phyloP scores from a whole-genome alignment of 1,140 invertebrate species.

The Euwallacea fornicatus region DNA sequence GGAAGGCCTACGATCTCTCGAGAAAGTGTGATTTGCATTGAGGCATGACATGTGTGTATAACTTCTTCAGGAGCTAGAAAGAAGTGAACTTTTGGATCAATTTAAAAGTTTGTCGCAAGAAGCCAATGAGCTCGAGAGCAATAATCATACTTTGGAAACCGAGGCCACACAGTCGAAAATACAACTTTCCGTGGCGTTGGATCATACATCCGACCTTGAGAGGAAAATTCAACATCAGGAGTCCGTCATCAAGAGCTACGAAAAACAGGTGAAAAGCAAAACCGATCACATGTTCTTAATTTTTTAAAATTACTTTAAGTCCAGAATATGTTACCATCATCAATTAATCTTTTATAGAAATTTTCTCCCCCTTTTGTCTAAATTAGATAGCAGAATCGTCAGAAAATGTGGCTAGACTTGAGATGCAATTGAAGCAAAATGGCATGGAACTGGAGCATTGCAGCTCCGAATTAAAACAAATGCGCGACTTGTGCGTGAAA shows the following conservation, averaged over 20 bases:
- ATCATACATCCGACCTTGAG: conserved; percentile 59
- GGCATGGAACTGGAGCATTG: conserved; percentile 50
- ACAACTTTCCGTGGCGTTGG: conserved; percentile 57
- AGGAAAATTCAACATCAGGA: conserved; percentile 57
- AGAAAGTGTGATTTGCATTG: too few relatives aligned
- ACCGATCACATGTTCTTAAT: background rate
- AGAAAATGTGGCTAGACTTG: conserved; percentile 57
- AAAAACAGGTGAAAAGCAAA: conserved; percentile 52
- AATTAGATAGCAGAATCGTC: conserved; percentile 59
- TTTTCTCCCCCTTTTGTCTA: background rate
- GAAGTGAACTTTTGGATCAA: conserved; percentile 72
- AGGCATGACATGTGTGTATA: background rate
- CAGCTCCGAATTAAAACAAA: conserved; percentile 55
- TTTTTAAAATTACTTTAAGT: conserved; percentile 2
- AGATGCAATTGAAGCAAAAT: conserved; percentile 57
- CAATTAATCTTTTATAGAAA: background rate
- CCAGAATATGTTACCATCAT: too few relatives aligned
- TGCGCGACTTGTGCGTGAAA: conserved; percentile 58
- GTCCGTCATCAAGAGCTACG: conserved; percentile 58
- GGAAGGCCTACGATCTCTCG: too few relatives aligned
- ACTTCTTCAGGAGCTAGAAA: conserved; percentile 63
- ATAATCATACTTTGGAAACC: conserved; percentile 70
- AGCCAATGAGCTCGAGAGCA: conserved; percentile 69
- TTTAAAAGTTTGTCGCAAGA: conserved; percentile 70
- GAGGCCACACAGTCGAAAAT: conserved; percentile 66